Percentiles rank a stretch among this genome's conserved stretches.
Conservation (phyloP, 2,113 vertebrate species). For the Heloderma charlesbogerti region DNA sequence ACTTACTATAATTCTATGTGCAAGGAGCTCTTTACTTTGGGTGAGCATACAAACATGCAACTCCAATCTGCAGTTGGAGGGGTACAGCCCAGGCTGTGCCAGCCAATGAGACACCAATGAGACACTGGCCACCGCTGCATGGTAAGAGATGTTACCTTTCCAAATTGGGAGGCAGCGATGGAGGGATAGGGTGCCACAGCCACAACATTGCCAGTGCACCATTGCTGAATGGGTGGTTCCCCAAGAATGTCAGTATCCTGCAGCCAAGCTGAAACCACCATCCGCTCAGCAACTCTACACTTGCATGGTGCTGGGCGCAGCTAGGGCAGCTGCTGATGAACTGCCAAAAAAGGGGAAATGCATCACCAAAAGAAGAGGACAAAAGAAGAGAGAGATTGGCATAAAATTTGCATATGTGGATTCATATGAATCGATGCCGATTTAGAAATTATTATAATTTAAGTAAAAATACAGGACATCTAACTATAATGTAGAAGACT, state of each 20-base stretch:
- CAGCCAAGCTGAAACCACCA: not conserved
- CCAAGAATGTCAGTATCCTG: not conserved
- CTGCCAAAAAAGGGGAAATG: too few species aligned
- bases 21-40: not conserved
- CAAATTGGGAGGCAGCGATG: not conserved
- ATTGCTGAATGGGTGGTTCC: not conserved
- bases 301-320: not conserved
- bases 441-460: too few species aligned
- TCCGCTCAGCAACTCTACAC: not conserved
- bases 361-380: too few species aligned
- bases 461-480: too few species aligned
- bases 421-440: too few species aligned
- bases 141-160: not conserved
- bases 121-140: not conserved
- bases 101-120: not conserved
- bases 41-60: not conserved
- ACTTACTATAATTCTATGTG: not conserved
- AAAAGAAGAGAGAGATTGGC: too few species aligned
- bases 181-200: not conserved
- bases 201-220: not conserved
- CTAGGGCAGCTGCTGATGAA: not conserved
- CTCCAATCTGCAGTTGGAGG: not conserved
- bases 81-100: not conserved
- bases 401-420: too few species aligned
- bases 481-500: too few species aligned